phyloP scores from a whole-genome alignment of 2,797 vertebrate species.

The Oryzias dopingdopingensis region DNA sequence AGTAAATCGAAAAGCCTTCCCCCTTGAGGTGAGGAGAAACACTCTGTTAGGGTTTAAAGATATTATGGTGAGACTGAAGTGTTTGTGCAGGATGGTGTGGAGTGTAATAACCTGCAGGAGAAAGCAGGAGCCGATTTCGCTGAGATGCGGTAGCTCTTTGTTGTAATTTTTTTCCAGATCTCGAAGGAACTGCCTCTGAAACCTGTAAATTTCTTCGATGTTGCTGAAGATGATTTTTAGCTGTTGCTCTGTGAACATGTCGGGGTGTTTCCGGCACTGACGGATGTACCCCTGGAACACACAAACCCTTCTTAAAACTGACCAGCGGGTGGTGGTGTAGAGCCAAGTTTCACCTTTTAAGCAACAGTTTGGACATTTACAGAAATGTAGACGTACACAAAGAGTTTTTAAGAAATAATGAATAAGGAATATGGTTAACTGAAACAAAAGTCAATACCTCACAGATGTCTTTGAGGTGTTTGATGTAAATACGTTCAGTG shows the following conservation, averaged over 20 bases:
- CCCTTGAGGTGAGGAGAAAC: constrained; percentile 70
- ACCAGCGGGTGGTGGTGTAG: constrained; percentile 54
- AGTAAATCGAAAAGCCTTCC: constrained; percentile 95
- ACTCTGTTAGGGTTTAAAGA: neutral
- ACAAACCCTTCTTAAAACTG: constrained; percentile 11
- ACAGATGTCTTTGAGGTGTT: constrained; percentile 97
- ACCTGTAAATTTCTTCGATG: constrained; percentile 98
- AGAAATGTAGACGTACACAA: neutral
- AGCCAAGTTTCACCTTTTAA: constrained; percentile 2
- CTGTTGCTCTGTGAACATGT: constrained; percentile 91
- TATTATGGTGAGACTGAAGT: neutral
- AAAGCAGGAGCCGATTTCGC: constrained; percentile 95
- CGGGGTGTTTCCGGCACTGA: constrained; percentile 92
- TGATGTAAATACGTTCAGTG: constrained; percentile 96
- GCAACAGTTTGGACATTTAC: neutral
- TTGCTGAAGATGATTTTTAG: constrained; percentile 96
- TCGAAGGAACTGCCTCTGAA: constrained; percentile 93
- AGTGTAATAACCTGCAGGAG: constrained; percentile 83
- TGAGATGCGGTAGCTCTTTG: constrained; percentile 91
- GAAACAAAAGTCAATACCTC: constrained; percentile 76
- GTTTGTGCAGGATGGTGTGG: neutral
- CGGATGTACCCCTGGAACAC: constrained; percentile 90
- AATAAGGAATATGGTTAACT: neutral
- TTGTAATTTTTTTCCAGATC: constrained; percentile 96
- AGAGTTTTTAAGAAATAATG: neutral